These are phyloP conservation scores for Corvus cornix DNA, from an alignment of 2,113 vertebrate species.

Conservation along the genomic window DNA sequence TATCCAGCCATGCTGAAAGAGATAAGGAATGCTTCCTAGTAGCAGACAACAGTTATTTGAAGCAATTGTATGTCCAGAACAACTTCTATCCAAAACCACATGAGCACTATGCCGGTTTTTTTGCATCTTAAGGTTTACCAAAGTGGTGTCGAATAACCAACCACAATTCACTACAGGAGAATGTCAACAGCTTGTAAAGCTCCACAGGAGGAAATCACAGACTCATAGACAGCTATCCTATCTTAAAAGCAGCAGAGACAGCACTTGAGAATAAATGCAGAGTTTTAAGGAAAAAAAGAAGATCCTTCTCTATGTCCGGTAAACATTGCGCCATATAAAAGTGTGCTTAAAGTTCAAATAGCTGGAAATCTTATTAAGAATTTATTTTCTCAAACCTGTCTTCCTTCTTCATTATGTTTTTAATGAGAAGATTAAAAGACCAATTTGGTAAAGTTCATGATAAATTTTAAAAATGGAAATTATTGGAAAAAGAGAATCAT, in stretches of 20 bases:
- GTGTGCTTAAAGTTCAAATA: not conserved
- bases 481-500: not conserved
- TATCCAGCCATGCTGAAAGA: not conserved
- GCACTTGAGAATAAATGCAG: not conserved
- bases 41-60: not conserved
- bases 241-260: not conserved
- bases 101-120: not conserved
- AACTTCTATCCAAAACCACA: slow-evolving; percentile 12
- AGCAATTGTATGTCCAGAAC: slow-evolving; percentile 3
- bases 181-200: not conserved
- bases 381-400: not conserved
- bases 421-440: not conserved
- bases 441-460: not conserved
- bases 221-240: not conserved
- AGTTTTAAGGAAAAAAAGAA: not conserved
- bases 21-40: not conserved
- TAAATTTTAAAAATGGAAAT: not conserved
- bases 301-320: not conserved
- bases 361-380: not conserved
- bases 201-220: not conserved
- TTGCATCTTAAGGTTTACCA: not conserved
- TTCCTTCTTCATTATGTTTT: not conserved
- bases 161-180: not conserved
- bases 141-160: not conserved
- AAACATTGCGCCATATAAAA: not conserved